Evolutionary conservation across 2,797 vertebrate genomes (phyloP).

Genomic region (Xenopus petersii): DNA sequence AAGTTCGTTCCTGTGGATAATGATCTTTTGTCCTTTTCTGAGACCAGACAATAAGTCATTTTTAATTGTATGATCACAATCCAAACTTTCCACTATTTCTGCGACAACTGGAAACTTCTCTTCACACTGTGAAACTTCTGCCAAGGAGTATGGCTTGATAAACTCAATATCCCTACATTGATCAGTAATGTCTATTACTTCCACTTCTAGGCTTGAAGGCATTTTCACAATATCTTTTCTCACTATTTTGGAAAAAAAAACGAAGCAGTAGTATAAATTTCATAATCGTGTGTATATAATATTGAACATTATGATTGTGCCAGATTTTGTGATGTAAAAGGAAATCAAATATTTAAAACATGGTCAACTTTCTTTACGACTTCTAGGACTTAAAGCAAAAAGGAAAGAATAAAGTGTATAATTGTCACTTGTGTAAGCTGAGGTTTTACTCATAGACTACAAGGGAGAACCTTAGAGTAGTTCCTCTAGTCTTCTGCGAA

Average conservation of each 20-base stretch:
- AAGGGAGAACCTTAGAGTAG: too few relatives aligned
- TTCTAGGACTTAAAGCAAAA: too few relatives aligned
- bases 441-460: too few relatives aligned
- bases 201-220: constrained; percentile 82
- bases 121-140: constrained; percentile 63
- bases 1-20: constrained; percentile 62
- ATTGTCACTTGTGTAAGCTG: too few relatives aligned
- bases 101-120: constrained; percentile 67
- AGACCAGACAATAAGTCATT: constrained; percentile 65
- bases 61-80: constrained; percentile 57
- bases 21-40: constrained; percentile 56
- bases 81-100: constrained; percentile 71
- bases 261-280: not conserved
- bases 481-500: too few relatives aligned
- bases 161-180: constrained; percentile 65
- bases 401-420: too few relatives aligned
- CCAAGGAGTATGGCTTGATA: constrained; percentile 69
- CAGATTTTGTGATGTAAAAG: too few relatives aligned
- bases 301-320: too few relatives aligned
- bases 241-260: constrained; percentile 63
- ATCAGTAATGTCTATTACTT: constrained; percentile 79
- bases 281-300: too few relatives aligned
- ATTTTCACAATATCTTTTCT: constrained; percentile 78
- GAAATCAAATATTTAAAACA: too few relatives aligned
- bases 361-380: too few relatives aligned